These are phyloP conservation scores for Nemotelus pantherinus DNA, from an alignment of 2,888 invertebrate genomes.

Conservation along the genomic window DNA sequence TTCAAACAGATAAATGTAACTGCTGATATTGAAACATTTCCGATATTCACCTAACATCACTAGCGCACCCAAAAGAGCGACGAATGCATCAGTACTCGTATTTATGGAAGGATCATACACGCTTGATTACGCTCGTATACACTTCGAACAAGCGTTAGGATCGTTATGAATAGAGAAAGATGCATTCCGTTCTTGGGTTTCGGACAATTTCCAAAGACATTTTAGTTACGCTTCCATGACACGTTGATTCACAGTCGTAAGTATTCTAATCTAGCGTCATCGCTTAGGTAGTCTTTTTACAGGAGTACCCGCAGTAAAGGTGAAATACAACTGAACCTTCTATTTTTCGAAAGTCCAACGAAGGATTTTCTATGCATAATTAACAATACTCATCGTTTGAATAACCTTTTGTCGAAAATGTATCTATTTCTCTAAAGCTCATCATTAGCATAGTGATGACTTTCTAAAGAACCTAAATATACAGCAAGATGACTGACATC, in stretches of 20 bases:
- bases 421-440: constrained; percentile 41
- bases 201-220: constrained; percentile 21
- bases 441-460: constrained; percentile 34
- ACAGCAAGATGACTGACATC: constrained; percentile 9
- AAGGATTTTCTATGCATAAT: constrained; percentile 44
- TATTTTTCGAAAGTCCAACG: constrained; percentile 4
- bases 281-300: not conserved
- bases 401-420: constrained; percentile 32
- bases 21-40: too few relatives aligned
- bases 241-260: constrained; percentile 54
- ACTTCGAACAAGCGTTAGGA: not conserved
- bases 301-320: constrained; percentile 1
- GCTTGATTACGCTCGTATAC: constrained; percentile 8
- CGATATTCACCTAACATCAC: too few relatives aligned
- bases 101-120: not conserved
- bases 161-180: not conserved
- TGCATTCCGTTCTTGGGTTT: not conserved
- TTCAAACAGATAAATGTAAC: too few relatives aligned
- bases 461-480: constrained; percentile 24
- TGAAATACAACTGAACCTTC: too few relatives aligned
- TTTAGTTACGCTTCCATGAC: constrained; percentile 65
- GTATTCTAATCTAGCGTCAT: not conserved
- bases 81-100: not conserved
- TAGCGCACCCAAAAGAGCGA: too few relatives aligned
- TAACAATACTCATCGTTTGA: constrained; percentile 43